Conservation (phyloP, 1,140 invertebrate species). For the Eueides isabella region DNA sequence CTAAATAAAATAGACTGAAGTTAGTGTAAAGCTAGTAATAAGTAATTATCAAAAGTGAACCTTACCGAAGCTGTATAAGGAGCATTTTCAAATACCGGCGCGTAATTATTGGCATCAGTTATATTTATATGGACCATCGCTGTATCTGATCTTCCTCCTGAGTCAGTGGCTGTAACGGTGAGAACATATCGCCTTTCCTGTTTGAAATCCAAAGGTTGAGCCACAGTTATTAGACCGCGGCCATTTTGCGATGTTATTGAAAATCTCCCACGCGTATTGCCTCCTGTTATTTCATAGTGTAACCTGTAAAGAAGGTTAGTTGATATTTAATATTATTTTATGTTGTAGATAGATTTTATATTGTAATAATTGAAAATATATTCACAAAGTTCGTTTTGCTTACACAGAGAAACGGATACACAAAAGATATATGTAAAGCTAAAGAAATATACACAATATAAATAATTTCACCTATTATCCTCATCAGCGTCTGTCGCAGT, state of each 20-base stretch:
- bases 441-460: background rate
- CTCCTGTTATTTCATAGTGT: conserved; percentile 95
- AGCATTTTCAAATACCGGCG: conserved; percentile 96
- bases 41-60: conserved; percentile 5
- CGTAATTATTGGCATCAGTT: conserved; percentile 97
- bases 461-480: conserved; percentile 85
- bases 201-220: conserved; percentile 94
- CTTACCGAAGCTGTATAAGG: conserved; percentile 93
- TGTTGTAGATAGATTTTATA: too few species aligned
- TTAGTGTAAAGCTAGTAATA: too few species aligned
- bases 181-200: conserved; percentile 91
- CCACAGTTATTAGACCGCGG: conserved; percentile 94
- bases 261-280: conserved; percentile 94
- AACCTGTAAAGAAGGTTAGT: conserved; percentile 78
- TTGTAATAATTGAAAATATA: too few species aligned
- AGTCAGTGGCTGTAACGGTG: conserved; percentile 93
- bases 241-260: conserved; percentile 95
- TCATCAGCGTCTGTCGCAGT: conserved; percentile 96
- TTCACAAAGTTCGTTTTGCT: too few species aligned
- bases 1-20: too few species aligned
- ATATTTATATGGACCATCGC: conserved; percentile 96
- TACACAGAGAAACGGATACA: too few species aligned
- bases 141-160: conserved; percentile 92
- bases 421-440: too few species aligned
- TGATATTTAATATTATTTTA: background rate